Percentiles rank a stretch among this genome's conserved stretches.
Evolutionary conservation across 1,140 invertebrate genomes (phyloP).

Genomic region (Pristionchus pacificus): DNA sequence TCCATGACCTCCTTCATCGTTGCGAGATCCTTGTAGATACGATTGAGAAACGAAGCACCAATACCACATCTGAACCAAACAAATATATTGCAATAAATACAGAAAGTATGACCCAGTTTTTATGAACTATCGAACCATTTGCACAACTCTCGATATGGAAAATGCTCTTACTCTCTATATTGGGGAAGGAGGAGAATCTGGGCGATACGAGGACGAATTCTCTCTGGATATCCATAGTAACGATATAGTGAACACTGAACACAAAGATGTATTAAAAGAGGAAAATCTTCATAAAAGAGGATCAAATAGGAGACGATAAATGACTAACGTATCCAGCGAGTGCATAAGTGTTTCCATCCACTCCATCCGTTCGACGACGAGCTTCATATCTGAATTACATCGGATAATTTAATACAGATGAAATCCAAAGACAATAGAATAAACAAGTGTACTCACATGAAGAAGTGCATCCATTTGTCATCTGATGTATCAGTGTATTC

Average conservation of each 20-base stretch:
- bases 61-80: slow-evolving; percentile 65
- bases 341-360: slow-evolving; percentile 63
- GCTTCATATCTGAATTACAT: slow-evolving; percentile 31
- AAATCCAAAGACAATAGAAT: slow-evolving; percentile 3
- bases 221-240: slow-evolving; percentile 85
- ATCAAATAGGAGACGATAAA: too few relatives aligned
- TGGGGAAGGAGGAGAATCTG: slow-evolving; percentile 52
- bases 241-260: slow-evolving; percentile 73
- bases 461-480: slow-evolving; percentile 82
- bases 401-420: slow-evolving; percentile 7
- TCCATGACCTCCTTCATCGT: slow-evolving; percentile 71
- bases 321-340: slow-evolving; percentile 73
- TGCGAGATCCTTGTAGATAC: slow-evolving; percentile 75
- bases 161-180: slow-evolving; percentile 27
- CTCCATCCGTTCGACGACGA: slow-evolving; percentile 12
- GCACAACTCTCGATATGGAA: neutral
- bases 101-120: too few relatives aligned
- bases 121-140: slow-evolving; percentile 2
- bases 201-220: slow-evolving; percentile 76
- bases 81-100: too few relatives aligned
- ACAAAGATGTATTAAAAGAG: neutral
- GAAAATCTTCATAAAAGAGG: neutral
- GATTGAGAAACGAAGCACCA: slow-evolving; percentile 72
- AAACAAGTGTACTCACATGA: slow-evolving; percentile 70
- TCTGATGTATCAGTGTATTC: slow-evolving; percentile 85